Evolutionary conservation across 2,888 invertebrate species (phyloP), one percentile per base, ranked within the genome.

Genomic region (Odontocerum albicorne): DNA sequence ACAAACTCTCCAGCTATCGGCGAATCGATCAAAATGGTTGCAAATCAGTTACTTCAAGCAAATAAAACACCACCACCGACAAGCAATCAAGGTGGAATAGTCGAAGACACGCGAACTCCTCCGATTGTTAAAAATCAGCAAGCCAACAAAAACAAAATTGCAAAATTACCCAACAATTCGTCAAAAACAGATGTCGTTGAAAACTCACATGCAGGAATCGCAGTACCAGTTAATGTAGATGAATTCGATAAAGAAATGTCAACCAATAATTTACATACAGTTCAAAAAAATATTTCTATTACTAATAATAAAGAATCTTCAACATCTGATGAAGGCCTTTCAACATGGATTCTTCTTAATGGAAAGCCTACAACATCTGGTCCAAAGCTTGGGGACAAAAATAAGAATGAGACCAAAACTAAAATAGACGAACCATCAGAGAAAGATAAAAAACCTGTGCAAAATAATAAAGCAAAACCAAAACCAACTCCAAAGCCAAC

Each of bases 311-410:
- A 56, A 42, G 43, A 49, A 39, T 22, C 74, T 51, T 83, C 77
- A 52, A 88, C 77, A 42, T 80, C 80, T 17, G 80, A 80, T 49
- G 83, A 83, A 66, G 87, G 87, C 1, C 77, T 89, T 57, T 89
- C 88, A 1, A 89, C 90, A 1, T 90, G 89, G 90, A 84, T 89
- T 57, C 73, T 88, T 13, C 68, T 90, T 13, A 88, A 86, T 60
- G 47, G 53, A 27, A 50, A 49, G n/a, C 53, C 57, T 33, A 47
- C 55, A 4, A 57, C 61, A 2, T 20, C 49, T 7, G 40, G 42
- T 36, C 39, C 45, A 15, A 72, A 65, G 27, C 42, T 22, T n/a
- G 27, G 3, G 7, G 20, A 46, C 3, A 72, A 75, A 63, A 73
- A 69, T 38, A 74, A 74, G 63, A 69, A 70, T 3, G 67, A 72